phyloP scores from a whole-genome alignment of 1,140 invertebrate species.

The Lethrus apterus region DNA sequence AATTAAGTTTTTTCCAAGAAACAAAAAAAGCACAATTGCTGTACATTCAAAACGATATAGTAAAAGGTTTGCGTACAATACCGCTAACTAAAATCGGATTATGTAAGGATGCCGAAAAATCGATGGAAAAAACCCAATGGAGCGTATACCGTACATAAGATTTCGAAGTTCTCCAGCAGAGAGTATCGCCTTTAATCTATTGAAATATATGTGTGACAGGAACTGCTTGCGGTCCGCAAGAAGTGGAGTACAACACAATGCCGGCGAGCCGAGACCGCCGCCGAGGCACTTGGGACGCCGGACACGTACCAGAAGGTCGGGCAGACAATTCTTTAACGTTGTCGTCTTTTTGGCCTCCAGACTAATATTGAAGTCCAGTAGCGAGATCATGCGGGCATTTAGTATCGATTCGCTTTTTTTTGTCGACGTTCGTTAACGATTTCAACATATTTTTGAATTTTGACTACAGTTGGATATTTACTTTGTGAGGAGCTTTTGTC shows the following conservation, averaged over 20 bases:
- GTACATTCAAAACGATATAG: neutral
- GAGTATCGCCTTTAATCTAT: constrained; percentile 17
- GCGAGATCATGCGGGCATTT: no score
- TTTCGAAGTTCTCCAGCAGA: constrained; percentile 15
- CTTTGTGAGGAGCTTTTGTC: no score
- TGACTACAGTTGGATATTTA: no score
- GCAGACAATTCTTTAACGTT: constrained; percentile 16
- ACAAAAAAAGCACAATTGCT: no score
- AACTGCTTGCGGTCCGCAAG: constrained; percentile 18
- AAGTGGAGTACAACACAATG: constrained; percentile 19
- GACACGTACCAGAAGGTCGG: constrained; percentile 18
- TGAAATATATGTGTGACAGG: constrained; percentile 21
- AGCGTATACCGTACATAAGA: no score
- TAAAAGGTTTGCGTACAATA: neutral
- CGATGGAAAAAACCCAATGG: no score
- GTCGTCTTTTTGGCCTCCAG: constrained; percentile 11
- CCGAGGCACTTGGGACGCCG: constrained; percentile 10
- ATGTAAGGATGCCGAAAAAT: no score
- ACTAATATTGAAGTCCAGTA: constrained; percentile 12
- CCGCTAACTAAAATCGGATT: no score
- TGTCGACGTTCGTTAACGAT: no score
- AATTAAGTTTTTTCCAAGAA: no score
- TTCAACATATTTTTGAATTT: no score
- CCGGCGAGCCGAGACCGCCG: constrained; percentile 13
- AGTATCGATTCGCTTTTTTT: no score